Evolutionary conservation across 2,888 invertebrate species (phyloP).

Genomic region (Hirtodrosophila cameraria): DNA sequence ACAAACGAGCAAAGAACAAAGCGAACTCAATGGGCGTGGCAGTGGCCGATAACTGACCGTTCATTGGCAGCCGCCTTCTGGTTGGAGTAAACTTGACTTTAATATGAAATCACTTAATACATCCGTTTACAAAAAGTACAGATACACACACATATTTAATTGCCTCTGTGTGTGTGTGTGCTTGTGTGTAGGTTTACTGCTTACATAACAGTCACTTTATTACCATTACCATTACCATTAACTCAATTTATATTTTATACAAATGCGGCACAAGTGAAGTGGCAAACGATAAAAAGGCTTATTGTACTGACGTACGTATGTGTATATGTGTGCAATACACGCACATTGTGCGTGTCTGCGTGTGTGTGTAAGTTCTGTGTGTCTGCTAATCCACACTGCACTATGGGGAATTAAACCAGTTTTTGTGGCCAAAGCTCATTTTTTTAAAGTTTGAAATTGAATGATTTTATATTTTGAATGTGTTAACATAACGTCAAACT

Average conservation of each 20-base stretch:
- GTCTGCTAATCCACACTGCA: too few relatives aligned
- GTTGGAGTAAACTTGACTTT: conserved; percentile 18
- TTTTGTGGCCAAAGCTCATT: too few relatives aligned
- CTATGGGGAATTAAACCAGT: too few relatives aligned
- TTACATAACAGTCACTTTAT: conserved; percentile 75
- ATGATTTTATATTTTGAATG: too few relatives aligned
- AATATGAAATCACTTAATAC: conserved; percentile 69
- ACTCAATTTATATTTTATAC: conserved; percentile 73
- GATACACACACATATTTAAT: background rate
- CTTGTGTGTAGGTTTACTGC: conserved; percentile 36
- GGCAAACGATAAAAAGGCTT: conserved; percentile 53
- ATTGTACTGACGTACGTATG: conserved; percentile 15
- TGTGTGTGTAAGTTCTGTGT: conserved; percentile 7
- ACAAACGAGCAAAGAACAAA: background rate
- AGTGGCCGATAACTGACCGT: background rate
- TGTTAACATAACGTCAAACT: too few relatives aligned
- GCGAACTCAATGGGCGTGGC: conserved; percentile 1
- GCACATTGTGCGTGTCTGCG: conserved; percentile 12
- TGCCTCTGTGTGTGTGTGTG: background rate
- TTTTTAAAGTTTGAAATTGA: too few relatives aligned
- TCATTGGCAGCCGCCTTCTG: conserved; percentile 5
- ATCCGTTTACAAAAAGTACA: conserved; percentile 27
- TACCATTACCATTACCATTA: conserved; percentile 76
- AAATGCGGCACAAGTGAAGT: conserved; percentile 61
- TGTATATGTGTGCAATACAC: conserved; percentile 7